These are phyloP conservation scores for Periophthalmodon schlosseri DNA, from an alignment of 2,113 vertebrate species.

Conservation along the genomic window DNA sequence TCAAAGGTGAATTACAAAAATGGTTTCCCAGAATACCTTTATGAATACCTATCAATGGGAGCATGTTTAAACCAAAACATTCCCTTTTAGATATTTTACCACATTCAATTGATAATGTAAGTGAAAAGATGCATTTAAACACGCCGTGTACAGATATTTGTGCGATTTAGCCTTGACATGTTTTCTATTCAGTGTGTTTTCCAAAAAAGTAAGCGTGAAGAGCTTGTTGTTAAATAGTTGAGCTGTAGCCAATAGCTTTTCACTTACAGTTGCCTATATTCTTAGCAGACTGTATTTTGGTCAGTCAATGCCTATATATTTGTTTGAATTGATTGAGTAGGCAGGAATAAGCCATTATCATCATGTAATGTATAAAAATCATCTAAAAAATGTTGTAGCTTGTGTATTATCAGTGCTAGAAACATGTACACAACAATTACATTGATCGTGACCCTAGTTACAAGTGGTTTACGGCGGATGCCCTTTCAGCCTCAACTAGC, in stretches of 20 bases:
- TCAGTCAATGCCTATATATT: background rate
- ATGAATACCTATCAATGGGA: background rate
- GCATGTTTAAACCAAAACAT: background rate
- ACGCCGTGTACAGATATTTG: slow-evolving; percentile 21
- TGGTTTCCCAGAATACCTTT: background rate
- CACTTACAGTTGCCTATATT: background rate
- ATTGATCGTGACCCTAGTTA: background rate
- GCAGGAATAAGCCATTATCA: too few relatives aligned
- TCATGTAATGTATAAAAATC: background rate
- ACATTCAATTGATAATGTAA: background rate
- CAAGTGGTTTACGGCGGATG: background rate
- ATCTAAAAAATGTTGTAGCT: too few relatives aligned
- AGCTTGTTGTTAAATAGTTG: slow-evolving; percentile 8
- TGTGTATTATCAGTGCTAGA: background rate
- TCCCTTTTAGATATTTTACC: background rate
- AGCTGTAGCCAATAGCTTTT: background rate
- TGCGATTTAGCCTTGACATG: background rate
- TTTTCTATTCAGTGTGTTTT: background rate
- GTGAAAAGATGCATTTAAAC: slow-evolving; percentile 40
- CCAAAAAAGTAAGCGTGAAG: background rate
- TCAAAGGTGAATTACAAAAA: background rate
- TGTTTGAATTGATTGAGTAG: too few relatives aligned
- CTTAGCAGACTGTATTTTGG: background rate
- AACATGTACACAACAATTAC: background rate
- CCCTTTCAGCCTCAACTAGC: too few relatives aligned